Conservation (phyloP, 1,140 invertebrate species). For the Neomicropteryx cornuta region DNA sequence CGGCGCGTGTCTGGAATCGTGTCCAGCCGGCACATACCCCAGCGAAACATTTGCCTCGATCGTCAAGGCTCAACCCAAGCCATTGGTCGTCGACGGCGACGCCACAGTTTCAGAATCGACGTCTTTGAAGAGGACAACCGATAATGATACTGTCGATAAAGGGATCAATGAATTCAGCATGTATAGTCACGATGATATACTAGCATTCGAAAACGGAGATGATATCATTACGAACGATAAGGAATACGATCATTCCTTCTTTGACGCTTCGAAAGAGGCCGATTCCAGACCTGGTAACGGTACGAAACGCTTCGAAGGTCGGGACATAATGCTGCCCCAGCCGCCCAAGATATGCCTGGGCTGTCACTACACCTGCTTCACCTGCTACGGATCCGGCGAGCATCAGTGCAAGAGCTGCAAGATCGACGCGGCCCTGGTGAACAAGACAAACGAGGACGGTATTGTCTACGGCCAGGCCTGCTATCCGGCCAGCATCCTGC, state of each 20-base stretch:
- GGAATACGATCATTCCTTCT: not conserved
- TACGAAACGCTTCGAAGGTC: no score
- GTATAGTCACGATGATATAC: no score
- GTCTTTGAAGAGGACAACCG: conserved; percentile 8
- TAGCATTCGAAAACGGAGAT: not conserved
- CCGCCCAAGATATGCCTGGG: conserved; percentile 11
- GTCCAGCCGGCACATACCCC: conserved; percentile 12
- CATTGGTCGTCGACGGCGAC: not conserved
- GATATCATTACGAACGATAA: not conserved
- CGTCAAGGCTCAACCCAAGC: conserved; percentile 5
- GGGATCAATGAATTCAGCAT: no score
- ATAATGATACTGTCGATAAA: not conserved
- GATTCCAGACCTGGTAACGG: no score
- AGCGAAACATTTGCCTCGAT: conserved; percentile 6
- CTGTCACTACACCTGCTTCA: conserved; percentile 50
- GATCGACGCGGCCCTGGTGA: conserved; percentile 31
- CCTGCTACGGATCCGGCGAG: conserved; percentile 42
- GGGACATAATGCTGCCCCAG: conserved; percentile 10
- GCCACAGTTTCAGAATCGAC: conserved; percentile 3
- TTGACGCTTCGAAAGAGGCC: no score
- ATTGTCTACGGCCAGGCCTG: conserved; percentile 23
- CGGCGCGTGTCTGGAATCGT: conserved; percentile 9
- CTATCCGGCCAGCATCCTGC: conserved; percentile 23
- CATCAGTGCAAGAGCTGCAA: conserved; percentile 44
- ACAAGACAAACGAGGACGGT: conserved; percentile 6